Evolutionary conservation across 2,113 vertebrate genomes (phyloP), one percentile per base, ranked within the genome.

Genomic region (Eublepharis macularius): DNA sequence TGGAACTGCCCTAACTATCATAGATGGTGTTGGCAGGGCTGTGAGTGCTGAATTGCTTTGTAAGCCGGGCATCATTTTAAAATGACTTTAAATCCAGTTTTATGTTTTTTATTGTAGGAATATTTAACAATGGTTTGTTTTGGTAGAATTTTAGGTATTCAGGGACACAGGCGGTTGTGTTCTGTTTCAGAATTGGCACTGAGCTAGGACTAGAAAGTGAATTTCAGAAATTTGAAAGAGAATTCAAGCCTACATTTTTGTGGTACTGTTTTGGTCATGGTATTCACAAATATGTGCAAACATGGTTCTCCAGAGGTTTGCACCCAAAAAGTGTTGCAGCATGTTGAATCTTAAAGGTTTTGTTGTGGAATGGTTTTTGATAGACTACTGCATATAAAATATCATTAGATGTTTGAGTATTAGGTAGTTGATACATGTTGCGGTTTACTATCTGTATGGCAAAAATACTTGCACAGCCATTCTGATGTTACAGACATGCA

Each of bases 191-290:
- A 76, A 70, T 13, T 88, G 6, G 85, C 65, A 63, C 57, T 45
- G 19, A 69, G 29, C 49, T 81, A 66, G 76, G 8, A 13, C 65
- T 83, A 29, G 88, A 76, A 83, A 43, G 47, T 80, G 57, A 10
- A 45, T 66, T 47, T 34, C 76, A 74, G 47, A 69, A 41, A 21
- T 34, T 43, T 78, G 47, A 78, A 72, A 26, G 86, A 77, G 65
- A 93, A 70, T 86, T 86, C 4, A 1, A 1, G 0, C 0, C 0
- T 0, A 80, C 12, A 39, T 21, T 81, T 69, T 39, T 69, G 45
- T 81, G 65, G 51, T 29, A 11, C 32, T 69, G 32, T 47, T n/a
- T 69, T 81, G n/a, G 34, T 69, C 32, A 36, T 81, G 43, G 10
- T 19, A 69, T 81, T 45, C 24, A 26, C 54, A 60, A 63, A 41